These are phyloP conservation scores for Adelosebastes latens DNA, from an alignment of 2,797 vertebrate genomes.

Conservation along the genomic window DNA sequence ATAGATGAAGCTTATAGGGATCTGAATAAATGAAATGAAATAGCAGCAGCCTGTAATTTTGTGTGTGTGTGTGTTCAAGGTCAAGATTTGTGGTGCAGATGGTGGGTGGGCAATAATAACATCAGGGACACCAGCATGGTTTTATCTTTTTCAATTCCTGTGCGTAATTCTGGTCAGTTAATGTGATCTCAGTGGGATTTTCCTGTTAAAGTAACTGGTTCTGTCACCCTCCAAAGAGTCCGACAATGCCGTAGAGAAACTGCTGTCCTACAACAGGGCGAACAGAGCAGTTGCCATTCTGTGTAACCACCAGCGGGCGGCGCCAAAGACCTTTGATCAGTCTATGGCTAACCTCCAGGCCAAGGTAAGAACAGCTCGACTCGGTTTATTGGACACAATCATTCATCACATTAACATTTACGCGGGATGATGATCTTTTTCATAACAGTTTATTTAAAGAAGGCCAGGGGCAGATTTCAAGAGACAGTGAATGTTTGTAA, in stretches of 20 bases:
- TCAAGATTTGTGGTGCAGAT: not conserved
- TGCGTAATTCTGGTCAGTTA: not conserved
- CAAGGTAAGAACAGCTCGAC: constrained; percentile 60
- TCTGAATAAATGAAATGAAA: constrained; percentile 9
- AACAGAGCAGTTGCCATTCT: constrained; percentile 87
- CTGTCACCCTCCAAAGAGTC: constrained; percentile 59
- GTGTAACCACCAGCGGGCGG: constrained; percentile 88
- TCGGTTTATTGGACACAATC: not conserved
- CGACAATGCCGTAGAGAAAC: constrained; percentile 78
- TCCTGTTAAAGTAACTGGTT: not conserved
- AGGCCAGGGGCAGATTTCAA: not conserved
- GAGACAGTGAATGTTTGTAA: not conserved
- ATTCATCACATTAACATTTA: not conserved
- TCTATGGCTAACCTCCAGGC: constrained; percentile 84
- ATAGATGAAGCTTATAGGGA: not conserved
- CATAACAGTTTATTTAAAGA: not conserved
- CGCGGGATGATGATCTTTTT: not conserved
- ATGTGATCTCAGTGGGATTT: constrained; percentile 1
- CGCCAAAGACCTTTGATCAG: constrained; percentile 87
- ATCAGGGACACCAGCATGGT: not conserved
- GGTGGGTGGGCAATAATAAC: not conserved
- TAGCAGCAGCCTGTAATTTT: not conserved
- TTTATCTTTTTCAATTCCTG: not conserved
- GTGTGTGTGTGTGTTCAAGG: not conserved
- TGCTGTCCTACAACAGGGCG: constrained; percentile 86